A percentile compares a stretch with the other conserved stretches of the same genome.
Evolutionary conservation across 2,113 vertebrate genomes (phyloP).

Genomic region (Acrocephalus arundinaceus): DNA sequence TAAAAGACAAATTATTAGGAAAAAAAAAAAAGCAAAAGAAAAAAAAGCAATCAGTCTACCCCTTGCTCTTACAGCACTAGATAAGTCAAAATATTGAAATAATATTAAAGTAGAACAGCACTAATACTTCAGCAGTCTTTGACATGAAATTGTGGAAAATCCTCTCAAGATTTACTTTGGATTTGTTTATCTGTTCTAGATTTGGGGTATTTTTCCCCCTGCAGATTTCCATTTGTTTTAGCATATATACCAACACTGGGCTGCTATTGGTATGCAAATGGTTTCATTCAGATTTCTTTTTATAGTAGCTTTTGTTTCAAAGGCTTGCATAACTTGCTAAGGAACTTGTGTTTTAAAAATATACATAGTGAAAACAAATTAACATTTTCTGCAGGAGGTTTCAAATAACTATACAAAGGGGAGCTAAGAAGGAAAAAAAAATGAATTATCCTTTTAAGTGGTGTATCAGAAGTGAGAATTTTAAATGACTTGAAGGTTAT

Average conservation of each 20-base stretch:
- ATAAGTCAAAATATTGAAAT: not conserved
- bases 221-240: not conserved
- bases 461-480: not conserved
- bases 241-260: not conserved
- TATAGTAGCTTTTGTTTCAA: constrained; percentile 42
- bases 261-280: constrained; percentile 35
- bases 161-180: not conserved
- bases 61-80: not conserved
- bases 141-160: not conserved
- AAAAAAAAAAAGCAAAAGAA: not conserved
- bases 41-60: not conserved
- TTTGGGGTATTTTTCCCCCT: not conserved
- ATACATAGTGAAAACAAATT: not conserved
- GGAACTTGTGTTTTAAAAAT: not conserved
- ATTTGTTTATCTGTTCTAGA: not conserved
- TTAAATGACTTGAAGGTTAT: not conserved
- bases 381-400: constrained; percentile 31
- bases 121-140: not conserved
- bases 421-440: constrained; percentile 26
- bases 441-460: constrained; percentile 31
- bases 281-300: constrained; percentile 1
- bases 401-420: not conserved
- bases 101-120: not conserved
- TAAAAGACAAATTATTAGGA: not conserved
- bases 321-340: constrained; percentile 11